A percentile compares a stretch with the other conserved stretches of the same genome.
These are phyloP conservation scores for Morpho deidamia DNA, from an alignment of 2,888 invertebrate species.

Conservation along the genomic window DNA sequence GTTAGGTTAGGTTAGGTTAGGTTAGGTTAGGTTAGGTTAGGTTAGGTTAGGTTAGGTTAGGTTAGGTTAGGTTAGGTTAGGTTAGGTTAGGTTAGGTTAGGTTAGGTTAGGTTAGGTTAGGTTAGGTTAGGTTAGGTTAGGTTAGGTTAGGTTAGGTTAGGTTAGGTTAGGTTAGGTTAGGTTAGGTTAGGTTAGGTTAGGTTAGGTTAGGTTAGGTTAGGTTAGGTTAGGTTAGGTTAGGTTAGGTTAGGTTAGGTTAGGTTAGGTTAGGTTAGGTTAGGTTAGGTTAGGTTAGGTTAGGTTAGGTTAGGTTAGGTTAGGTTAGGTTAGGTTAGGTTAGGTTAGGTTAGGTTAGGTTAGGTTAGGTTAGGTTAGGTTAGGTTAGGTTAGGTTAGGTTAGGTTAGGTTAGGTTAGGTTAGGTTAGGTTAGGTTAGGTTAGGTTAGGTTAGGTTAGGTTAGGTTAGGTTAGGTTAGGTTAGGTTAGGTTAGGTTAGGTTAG, in stretches of 20 bases:
- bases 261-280: conserved; percentile 16
- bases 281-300: conserved; percentile 22
- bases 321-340: conserved; percentile 22
- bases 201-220: conserved; percentile 21
- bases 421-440: conserved; percentile 22
- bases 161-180: conserved; percentile 15
- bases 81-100: neutral
- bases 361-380: conserved; percentile 25
- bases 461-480: conserved; percentile 20
- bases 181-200: conserved; percentile 19
- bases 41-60: conserved; percentile 7
- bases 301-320: conserved; percentile 23
- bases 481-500: conserved; percentile 22
- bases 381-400: conserved; percentile 22
- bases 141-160: conserved; percentile 12
- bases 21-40: conserved; percentile 1
- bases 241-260: conserved; percentile 18
- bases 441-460: conserved; percentile 22
- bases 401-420: conserved; percentile 22
- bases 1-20: neutral
- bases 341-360: conserved; percentile 25
- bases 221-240: conserved; percentile 27
- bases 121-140: conserved; percentile 6
- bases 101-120: conserved; percentile 1
- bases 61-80: conserved; percentile 6